These are phyloP conservation scores for Glaucomys volans DNA, from an alignment of 2,113 vertebrate genomes.

Conservation along the genomic window DNA sequence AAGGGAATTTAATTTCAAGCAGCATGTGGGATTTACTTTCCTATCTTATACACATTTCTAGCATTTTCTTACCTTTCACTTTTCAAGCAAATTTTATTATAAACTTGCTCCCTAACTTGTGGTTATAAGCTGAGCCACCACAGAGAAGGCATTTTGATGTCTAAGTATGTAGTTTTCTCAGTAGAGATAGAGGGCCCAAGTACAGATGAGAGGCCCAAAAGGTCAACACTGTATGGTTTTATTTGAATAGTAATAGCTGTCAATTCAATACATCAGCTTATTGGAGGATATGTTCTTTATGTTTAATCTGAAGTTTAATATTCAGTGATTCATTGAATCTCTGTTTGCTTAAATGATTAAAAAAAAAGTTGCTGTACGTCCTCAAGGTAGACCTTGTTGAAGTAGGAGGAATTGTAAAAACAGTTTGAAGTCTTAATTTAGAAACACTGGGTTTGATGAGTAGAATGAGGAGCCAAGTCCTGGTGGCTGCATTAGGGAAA, in stretches of 20 bases:
- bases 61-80: neutral
- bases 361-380: neutral
- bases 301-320: neutral
- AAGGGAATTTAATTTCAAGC: neutral
- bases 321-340: neutral
- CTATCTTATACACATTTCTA: neutral
- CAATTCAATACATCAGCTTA: neutral
- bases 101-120: neutral
- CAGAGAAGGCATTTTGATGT: neutral
- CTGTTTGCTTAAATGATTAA: slow-evolving; percentile 33
- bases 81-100: slow-evolving; percentile 26
- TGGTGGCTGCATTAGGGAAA: neutral
- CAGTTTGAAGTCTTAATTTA: slow-evolving; percentile 23
- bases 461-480: neutral
- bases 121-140: neutral
- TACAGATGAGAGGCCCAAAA: neutral
- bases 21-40: neutral
- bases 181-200: neutral
- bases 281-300: neutral
- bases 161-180: slow-evolving; percentile 16
- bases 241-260: neutral
- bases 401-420: slow-evolving; percentile 37
- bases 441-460: neutral
- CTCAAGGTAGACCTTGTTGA: neutral
- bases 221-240: neutral